Percentiles rank a stretch among this genome's conserved stretches.
Conservation (phyloP, 2,888 invertebrate genomes). For the Biston stratarius region DNA sequence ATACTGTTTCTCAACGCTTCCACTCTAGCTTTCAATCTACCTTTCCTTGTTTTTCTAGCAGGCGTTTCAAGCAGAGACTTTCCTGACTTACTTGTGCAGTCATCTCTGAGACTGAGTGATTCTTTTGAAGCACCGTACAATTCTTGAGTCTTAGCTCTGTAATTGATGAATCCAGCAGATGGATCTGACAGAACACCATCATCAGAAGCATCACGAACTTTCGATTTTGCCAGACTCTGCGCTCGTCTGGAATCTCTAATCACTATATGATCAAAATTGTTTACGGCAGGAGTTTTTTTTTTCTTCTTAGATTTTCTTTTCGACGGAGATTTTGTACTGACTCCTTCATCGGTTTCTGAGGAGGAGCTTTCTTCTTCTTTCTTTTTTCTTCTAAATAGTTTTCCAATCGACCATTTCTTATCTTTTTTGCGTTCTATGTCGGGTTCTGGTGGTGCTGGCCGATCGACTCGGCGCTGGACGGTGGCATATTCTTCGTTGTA, state of each 20-base stretch:
- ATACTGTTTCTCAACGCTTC: constrained; percentile 89
- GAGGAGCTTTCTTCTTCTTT: constrained; percentile 88
- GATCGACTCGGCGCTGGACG: constrained; percentile 70
- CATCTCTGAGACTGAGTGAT: constrained; percentile 73
- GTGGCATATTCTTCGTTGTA: constrained; percentile 77
- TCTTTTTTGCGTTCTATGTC: constrained; percentile 85
- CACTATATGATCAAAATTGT: constrained; percentile 90
- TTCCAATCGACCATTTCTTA: constrained; percentile 94
- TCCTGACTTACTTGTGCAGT: constrained; percentile 70
- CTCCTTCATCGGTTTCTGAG: constrained; percentile 81
- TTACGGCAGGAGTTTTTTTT: constrained; percentile 81
- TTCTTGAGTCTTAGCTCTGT: constrained; percentile 73
- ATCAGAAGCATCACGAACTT: constrained; percentile 72
- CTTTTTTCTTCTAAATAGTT: constrained; percentile 91
- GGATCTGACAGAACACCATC: constrained; percentile 87
- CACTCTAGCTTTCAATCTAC: constrained; percentile 88
- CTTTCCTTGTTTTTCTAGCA: constrained; percentile 85
- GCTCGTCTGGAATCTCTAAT: constrained; percentile 83
- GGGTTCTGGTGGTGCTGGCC: constrained; percentile 65
- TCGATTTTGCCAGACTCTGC: constrained; percentile 79
- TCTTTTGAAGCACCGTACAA: constrained; percentile 72
- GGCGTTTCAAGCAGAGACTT: constrained; percentile 83
- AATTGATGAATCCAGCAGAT: constrained; percentile 81
- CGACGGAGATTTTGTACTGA: constrained; percentile 73
- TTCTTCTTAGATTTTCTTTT: constrained; percentile 83